Percentiles rank a stretch among this genome's conserved stretches.
These are phyloP conservation scores for Clitarchus hookeri DNA, from an alignment of 2,888 invertebrate species.

Conservation along the genomic window DNA sequence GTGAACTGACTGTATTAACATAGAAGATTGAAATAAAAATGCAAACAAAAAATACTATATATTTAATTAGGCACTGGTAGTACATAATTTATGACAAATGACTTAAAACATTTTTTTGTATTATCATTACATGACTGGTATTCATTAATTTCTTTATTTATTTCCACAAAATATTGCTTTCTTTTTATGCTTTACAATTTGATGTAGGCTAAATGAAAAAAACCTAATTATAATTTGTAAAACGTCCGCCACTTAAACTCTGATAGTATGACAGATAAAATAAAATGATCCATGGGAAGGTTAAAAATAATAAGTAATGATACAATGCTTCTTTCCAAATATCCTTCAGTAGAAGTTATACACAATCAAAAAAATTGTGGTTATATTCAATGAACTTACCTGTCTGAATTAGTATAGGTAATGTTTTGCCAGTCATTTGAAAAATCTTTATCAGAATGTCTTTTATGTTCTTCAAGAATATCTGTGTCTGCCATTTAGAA, in stretches of 20 bases:
- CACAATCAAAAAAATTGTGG: neutral
- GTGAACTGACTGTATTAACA: too few species aligned
- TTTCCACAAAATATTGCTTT: neutral
- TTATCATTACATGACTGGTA: neutral
- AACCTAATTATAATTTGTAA: neutral
- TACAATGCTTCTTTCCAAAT: neutral
- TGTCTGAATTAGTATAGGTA: neutral
- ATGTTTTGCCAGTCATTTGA: neutral
- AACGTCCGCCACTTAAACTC: neutral
- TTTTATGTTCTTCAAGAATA: neutral
- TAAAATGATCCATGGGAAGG: too few species aligned
- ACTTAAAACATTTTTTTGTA: too few species aligned
- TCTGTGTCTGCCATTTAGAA: neutral
- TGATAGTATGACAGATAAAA: too few species aligned
- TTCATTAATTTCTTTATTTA: too few species aligned
- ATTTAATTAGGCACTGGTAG: too few species aligned
- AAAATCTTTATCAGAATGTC: neutral
- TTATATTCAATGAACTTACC: neutral
- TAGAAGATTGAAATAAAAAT: too few species aligned
- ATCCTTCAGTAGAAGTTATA: too few species aligned
- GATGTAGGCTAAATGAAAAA: neutral
- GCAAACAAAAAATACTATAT: too few species aligned
- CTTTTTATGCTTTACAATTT: neutral
- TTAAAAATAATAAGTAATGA: neutral
- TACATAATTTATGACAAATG: too few species aligned